These are phyloP conservation scores for Parotia lawesii DNA, from an alignment of 2,113 vertebrate genomes.

Conservation along the genomic window DNA sequence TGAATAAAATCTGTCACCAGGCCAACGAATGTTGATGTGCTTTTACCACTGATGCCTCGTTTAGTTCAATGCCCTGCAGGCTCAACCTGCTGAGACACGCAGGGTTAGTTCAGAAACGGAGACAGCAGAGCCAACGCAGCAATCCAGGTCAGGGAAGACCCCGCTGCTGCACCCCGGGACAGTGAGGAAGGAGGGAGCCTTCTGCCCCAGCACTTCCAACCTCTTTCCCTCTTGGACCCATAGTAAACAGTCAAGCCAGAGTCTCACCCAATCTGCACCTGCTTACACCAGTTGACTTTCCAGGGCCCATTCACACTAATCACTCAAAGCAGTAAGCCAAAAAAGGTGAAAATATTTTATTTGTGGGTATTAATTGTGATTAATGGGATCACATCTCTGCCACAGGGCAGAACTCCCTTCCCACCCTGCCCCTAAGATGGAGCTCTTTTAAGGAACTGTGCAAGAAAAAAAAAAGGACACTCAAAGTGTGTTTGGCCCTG, in stretches of 20 bases:
- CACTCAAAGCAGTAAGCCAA: background rate
- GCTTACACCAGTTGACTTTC: background rate
- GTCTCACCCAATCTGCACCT: background rate
- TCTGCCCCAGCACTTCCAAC: background rate
- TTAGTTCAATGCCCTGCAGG: background rate
- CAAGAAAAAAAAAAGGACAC: background rate
- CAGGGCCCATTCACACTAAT: background rate
- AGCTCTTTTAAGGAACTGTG: background rate
- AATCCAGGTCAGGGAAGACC: rapidly evolving
- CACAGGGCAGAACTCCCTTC: background rate
- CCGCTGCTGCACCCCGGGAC: background rate
- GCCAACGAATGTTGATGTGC: background rate
- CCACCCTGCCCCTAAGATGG: background rate
- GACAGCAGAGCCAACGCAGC: rapidly evolving
- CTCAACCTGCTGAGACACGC: background rate
- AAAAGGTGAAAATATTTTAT: background rate
- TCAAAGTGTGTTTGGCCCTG: rapidly evolving
- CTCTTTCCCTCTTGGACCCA: no score
- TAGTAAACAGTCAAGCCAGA: rapidly evolving
- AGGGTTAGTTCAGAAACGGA: background rate
- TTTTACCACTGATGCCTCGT: background rate
- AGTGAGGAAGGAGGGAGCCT: background rate
- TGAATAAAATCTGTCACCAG: background rate
- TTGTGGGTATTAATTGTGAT: background rate
- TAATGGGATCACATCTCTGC: background rate